Percentiles rank a stretch among this genome's conserved stretches.
Evolutionary conservation across 1,140 invertebrate genomes (phyloP).

Genomic region (Venturia canescens): DNA sequence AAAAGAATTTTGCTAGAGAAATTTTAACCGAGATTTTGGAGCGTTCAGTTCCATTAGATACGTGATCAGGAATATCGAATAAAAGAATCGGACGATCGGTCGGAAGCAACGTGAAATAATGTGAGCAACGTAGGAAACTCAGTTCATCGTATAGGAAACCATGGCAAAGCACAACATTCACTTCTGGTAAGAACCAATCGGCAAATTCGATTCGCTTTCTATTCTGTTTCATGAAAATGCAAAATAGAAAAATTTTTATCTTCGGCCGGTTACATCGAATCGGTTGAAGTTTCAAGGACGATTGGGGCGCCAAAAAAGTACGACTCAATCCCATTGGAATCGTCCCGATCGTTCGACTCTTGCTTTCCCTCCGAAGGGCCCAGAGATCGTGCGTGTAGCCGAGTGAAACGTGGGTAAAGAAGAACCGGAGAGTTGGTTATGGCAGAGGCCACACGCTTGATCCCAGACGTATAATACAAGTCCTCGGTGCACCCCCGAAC

Average conservation of each 20-base stretch:
- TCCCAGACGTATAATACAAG: slow-evolving; percentile 22
- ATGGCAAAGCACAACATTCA: neutral
- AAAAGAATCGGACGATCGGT: neutral
- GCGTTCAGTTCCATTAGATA: too few species aligned
- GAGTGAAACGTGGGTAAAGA: slow-evolving; percentile 10
- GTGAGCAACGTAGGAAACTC: neutral
- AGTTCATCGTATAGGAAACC: neutral
- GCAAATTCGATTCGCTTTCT: neutral
- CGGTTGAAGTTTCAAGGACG: neutral
- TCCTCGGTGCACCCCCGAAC: slow-evolving; percentile 22
- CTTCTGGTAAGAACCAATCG: neutral
- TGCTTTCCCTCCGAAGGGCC: neutral
- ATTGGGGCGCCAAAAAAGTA: neutral
- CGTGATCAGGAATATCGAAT: too few species aligned
- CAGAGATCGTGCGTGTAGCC: slow-evolving; percentile 19
- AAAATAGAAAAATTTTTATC: neutral
- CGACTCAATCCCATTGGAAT: neutral
- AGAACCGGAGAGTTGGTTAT: neutral
- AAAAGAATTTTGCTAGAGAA: too few species aligned
- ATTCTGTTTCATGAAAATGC: neutral
- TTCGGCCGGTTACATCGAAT: neutral
- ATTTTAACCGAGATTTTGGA: too few species aligned
- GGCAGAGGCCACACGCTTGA: slow-evolving; percentile 23
- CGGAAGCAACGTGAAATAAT: neutral
- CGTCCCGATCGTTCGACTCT: neutral